Percentiles rank a stretch among this genome's conserved stretches.
These are phyloP conservation scores for Raja brachyura DNA, from an alignment of 2,113 vertebrate genomes.

Conservation along the genomic window DNA sequence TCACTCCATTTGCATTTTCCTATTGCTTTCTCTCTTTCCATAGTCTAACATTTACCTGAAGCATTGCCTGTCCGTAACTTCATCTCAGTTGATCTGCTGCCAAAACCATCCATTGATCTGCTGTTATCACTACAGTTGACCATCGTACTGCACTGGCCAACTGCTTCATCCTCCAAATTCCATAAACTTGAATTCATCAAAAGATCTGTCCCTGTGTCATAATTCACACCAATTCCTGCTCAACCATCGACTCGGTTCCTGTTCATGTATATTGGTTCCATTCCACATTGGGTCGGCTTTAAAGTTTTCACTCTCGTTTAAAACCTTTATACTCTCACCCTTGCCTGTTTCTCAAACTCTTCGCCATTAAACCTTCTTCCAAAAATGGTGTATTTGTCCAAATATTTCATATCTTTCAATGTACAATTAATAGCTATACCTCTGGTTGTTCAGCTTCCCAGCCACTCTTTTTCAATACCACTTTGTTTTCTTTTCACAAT, in stretches of 20 bases:
- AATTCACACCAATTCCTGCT: neutral
- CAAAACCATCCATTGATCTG: neutral
- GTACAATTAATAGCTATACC: neutral
- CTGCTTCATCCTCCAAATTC: neutral
- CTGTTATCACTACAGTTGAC: neutral
- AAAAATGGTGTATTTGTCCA: neutral
- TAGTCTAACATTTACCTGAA: neutral
- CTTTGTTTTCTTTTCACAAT: neutral
- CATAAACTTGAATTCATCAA: neutral
- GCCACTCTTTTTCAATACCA: neutral
- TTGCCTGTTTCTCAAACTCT: neutral
- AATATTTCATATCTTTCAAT: neutral
- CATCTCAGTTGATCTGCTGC: neutral
- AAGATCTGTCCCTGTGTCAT: neutral
- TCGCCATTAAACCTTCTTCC: neutral
- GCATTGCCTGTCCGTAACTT: neutral
- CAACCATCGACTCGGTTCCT: neutral
- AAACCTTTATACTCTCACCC: neutral
- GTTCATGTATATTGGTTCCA: neutral
- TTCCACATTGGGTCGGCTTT: neutral
- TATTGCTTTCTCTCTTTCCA: neutral
- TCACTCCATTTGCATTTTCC: neutral
- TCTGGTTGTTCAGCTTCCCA: neutral
- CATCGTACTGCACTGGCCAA: neutral
- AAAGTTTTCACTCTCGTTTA: neutral